Evolutionary conservation across 2,797 vertebrate species (phyloP).

Genomic region (Acanthurus leucopareius): DNA sequence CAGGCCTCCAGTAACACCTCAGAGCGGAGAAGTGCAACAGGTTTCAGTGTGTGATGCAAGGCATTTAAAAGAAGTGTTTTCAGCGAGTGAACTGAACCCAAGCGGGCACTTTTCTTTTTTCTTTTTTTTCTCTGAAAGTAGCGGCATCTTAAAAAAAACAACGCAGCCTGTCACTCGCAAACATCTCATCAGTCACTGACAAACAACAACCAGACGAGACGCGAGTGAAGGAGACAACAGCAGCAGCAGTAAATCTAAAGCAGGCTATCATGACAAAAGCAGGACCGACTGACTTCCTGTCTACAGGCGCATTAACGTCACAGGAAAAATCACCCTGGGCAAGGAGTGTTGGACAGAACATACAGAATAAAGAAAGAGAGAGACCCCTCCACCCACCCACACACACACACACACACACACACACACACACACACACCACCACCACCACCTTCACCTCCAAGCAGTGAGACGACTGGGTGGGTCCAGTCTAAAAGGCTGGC

Average conservation of each 20-base stretch:
- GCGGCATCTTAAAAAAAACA: neutral
- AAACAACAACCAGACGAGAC: conserved; percentile 25
- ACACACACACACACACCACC: neutral
- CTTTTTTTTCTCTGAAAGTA: too few species aligned
- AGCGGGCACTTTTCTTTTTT: neutral
- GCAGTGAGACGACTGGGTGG: conserved; percentile 54
- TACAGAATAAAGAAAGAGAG: conserved; percentile 35
- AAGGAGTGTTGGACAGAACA: conserved; percentile 35
- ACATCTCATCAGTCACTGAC: conserved; percentile 28
- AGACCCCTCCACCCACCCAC: neutral
- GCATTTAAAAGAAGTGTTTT: neutral
- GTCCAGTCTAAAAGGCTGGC: conserved; percentile 34
- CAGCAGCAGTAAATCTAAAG: conserved; percentile 45
- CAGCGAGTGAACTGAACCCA: conserved; percentile 11
- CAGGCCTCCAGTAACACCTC: conserved; percentile 6
- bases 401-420: neutral
- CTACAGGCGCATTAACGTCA: conserved; percentile 65
- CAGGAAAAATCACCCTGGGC: conserved; percentile 61
- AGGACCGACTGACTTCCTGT: conserved; percentile 67
- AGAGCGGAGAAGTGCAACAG: conserved; percentile 2
- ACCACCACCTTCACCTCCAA: neutral
- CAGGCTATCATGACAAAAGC: conserved; percentile 40
- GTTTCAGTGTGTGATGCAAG: neutral
- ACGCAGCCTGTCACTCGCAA: neutral
- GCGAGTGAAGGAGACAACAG: conserved; percentile 6